Conservation (phyloP, 92 coral and sea anemone genomes). For the Ricordea florida region DNA sequence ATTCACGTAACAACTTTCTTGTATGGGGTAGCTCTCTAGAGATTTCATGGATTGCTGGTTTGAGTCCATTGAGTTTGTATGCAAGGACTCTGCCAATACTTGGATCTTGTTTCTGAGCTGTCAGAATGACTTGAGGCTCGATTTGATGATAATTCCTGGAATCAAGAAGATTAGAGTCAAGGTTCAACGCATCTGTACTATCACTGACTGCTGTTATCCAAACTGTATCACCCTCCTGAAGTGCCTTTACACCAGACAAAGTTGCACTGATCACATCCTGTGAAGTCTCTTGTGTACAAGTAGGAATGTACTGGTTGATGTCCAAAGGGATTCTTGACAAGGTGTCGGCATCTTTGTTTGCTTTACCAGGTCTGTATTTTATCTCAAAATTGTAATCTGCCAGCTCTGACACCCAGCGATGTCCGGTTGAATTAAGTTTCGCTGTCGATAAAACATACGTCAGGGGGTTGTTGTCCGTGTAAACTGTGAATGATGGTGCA, state of each 20-base stretch:
- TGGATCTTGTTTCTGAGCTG: slow-evolving; percentile 19
- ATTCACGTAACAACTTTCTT: too few species aligned
- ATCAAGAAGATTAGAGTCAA: background rate
- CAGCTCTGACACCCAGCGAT: slow-evolving; percentile 41
- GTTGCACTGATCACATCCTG: slow-evolving; percentile 28
- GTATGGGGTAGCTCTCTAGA: too few species aligned
- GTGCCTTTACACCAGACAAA: slow-evolving; percentile 22
- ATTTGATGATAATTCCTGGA: background rate
- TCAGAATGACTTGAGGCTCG: background rate
- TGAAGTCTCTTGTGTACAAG: slow-evolving; percentile 29
- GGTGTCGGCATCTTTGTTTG: slow-evolving; percentile 34
- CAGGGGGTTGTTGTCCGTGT: slow-evolving; percentile 34
- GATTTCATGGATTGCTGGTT: too few species aligned
- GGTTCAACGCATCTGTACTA: background rate
- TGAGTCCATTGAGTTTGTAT: background rate
- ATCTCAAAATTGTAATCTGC: slow-evolving; percentile 49
- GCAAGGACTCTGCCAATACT: background rate
- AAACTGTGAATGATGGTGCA: background rate
- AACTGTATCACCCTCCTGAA: slow-evolving; percentile 8
- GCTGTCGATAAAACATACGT: slow-evolving; percentile 46
- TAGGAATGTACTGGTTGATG: slow-evolving; percentile 29
- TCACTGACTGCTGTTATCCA: slow-evolving; percentile 13
- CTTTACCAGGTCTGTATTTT: slow-evolving; percentile 21
- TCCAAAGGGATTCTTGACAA: slow-evolving; percentile 35
- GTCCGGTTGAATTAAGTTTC: slow-evolving; percentile 39